Evolutionary conservation across 30 jellyfish, hydroid and myxozoan species (phyloP), one percentile per base, ranked within the genome.

Genomic region (Aurelia aurita complex sp. Pacific): DNA sequence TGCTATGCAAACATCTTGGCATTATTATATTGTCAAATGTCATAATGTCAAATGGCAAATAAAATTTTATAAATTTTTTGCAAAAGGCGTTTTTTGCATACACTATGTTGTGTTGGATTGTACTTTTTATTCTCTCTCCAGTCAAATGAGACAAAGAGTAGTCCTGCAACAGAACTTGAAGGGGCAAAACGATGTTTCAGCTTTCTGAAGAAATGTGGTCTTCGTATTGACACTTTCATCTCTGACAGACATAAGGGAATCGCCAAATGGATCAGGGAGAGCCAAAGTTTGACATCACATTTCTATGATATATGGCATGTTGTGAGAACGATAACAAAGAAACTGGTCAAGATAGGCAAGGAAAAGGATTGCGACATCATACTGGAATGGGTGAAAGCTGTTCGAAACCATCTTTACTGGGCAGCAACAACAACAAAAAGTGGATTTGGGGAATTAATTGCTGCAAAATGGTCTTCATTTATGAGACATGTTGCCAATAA

Each of bases 291-390:
- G 13, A 64, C 81, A 42, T 35, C 14, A 13, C 73, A 80, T 34
- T 80, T 64, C 69, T 67, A 16, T 66, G 82, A 65, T 69, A 65
- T 80, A 29, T 80, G 90, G 90, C 90, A 80, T 80, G 80, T 65
- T 65, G 82, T 81, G 11, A 43, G 82, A 5, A 6, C 82, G 1
- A 65, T 68, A 17, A 67, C 65, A 42, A 80, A 80, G 60, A 80
- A 51, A 68, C 38, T 65, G 34, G 40, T 80, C 82, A 65, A 80
- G 79, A 81, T 54, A 4, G 73, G 82, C 35, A 69, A 50, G 38
- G 81, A 74, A 34, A 74, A 35, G 54, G 85, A 51, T 53, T 53
- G 19, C 52, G 62, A 33, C 11, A 38, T 38, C 15, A 70, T 70
- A 38, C 35, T 29, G 18, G 80, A 69, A 36, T 69, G 80, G 80